Evolutionary conservation across 2,113 vertebrate species (phyloP).

Genomic region (Phalacrocorax brasilianus): DNA sequence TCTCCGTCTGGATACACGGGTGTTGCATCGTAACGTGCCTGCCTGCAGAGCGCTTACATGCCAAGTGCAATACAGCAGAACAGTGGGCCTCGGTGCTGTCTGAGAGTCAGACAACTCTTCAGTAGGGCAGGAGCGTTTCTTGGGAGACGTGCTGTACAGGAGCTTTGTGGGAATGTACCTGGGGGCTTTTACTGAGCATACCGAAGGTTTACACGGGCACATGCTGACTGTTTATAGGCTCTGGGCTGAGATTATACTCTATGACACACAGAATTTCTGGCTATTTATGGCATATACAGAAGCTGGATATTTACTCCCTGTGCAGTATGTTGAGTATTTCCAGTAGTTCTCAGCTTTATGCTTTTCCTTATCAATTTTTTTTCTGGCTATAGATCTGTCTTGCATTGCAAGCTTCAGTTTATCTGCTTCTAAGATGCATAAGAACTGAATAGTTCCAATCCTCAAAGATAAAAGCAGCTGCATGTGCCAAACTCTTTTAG

Average conservation of each 20-base stretch:
- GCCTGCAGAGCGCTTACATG: not conserved
- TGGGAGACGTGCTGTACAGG: not conserved
- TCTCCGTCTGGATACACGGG: not conserved
- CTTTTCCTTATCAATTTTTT: not conserved
- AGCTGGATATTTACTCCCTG: not conserved
- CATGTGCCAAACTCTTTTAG: not conserved
- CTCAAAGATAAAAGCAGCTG: not conserved
- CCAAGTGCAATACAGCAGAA: not conserved
- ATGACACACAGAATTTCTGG: not conserved
- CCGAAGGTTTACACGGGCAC: not conserved
- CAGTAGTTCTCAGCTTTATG: not conserved
- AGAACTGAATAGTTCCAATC: not conserved
- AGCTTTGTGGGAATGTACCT: not conserved
- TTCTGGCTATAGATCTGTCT: not conserved
- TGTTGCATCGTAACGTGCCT: not conserved
- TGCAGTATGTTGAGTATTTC: not conserved
- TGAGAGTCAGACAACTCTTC: not conserved
- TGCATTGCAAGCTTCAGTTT: not conserved
- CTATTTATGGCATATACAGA: not conserved
- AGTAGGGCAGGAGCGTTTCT: not conserved
- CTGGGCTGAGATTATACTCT: not conserved
- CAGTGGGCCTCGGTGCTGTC: not conserved
- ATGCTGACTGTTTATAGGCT: not conserved
- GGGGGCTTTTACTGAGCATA: not conserved
- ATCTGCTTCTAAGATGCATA: not conserved